A percentile compares a stretch with the other conserved stretches of the same genome.
These are phyloP conservation scores for Mesocentrotus franciscanus DNA, from an alignment of 53 echinoderm and acorn worm species.

Conservation along the genomic window DNA sequence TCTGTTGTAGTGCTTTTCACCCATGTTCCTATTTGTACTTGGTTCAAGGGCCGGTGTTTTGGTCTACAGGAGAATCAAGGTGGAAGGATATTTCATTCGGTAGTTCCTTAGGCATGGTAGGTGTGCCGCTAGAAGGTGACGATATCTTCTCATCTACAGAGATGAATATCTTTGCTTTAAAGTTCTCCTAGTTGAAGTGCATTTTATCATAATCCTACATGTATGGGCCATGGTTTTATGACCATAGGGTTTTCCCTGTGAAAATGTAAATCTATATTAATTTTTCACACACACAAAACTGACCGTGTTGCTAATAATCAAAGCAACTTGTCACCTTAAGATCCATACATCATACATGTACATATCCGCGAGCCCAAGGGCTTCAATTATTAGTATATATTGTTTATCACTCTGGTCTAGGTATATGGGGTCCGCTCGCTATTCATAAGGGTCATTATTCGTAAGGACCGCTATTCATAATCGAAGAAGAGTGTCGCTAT, in stretches of 20 bases:
- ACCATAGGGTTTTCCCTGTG: neutral
- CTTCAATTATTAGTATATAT: no score
- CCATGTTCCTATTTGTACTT: neutral
- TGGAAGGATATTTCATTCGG: conserved; percentile 4
- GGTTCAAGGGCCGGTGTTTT: conserved; percentile 3
- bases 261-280: neutral
- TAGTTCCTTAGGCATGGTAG: neutral
- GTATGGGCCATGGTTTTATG: no score
- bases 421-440: no score
- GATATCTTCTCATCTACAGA: neutral
- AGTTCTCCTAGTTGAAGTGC: neutral
- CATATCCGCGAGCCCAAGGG: no score
- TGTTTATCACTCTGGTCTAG: no score
- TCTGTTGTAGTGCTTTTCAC: neutral
- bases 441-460: no score
- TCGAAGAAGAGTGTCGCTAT: no score
- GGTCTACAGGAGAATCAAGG: neutral
- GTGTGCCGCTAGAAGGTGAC: conserved; percentile 21
- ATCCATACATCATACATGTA: no score
- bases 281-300: neutral
- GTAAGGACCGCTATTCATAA: no score
- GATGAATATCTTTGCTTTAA: neutral
- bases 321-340: no score
- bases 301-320: no score
- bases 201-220: neutral